These are phyloP conservation scores for Liopterus haemorrhoidalis DNA, from an alignment of 2,888 invertebrate species.

Conservation along the genomic window DNA sequence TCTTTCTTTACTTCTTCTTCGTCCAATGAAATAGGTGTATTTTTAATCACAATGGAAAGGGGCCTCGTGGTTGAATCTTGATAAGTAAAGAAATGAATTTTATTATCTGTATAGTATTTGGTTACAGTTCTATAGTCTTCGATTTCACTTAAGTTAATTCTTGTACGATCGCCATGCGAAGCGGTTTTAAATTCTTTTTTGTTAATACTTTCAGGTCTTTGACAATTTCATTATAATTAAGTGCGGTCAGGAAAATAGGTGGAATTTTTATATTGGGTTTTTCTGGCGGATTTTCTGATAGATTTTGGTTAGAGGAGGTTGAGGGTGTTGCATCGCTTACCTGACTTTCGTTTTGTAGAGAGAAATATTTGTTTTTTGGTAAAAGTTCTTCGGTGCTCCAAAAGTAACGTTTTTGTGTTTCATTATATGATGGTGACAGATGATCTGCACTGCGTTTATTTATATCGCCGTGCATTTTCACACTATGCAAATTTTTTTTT, in stretches of 20 bases:
- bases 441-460: too few species aligned
- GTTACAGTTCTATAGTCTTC: neutral
- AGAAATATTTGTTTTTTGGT: too few species aligned
- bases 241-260: neutral
- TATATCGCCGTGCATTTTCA: too few species aligned
- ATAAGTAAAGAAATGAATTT: neutral
- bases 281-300: too few species aligned
- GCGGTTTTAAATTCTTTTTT: neutral
- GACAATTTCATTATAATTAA: neutral
- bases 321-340: too few species aligned
- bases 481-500: too few species aligned
- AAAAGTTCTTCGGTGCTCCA: too few species aligned
- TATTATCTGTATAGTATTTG: neutral
- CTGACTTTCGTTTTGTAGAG: too few species aligned
- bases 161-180: neutral
- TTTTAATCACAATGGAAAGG: neutral
- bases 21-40: neutral
- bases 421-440: too few species aligned
- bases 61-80: neutral
- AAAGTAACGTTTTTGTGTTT: too few species aligned
- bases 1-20: too few species aligned
- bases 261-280: neutral
- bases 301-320: too few species aligned
- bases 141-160: neutral
- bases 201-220: neutral